phyloP scores from a whole-genome alignment of 2,888 invertebrate species.

The Drosophila ustulata region DNA sequence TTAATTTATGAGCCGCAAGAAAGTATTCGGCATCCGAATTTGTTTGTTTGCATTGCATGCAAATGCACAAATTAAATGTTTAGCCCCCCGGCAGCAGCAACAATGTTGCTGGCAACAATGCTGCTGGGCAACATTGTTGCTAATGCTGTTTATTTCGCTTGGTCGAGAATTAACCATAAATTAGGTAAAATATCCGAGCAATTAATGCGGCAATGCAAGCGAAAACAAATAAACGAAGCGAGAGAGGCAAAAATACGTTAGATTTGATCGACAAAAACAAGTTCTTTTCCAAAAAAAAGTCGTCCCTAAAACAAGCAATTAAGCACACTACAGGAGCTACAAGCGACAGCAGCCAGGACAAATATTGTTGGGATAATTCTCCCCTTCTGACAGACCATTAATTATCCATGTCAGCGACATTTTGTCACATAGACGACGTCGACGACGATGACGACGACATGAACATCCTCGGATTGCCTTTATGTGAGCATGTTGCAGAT shows the following conservation, averaged over 20 bases:
- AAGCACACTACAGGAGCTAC: slow-evolving; percentile 25
- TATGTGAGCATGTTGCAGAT: slow-evolving; percentile 68
- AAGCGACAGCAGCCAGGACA: neutral
- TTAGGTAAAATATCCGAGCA: slow-evolving; percentile 41
- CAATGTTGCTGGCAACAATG: slow-evolving; percentile 25
- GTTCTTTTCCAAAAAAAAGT: neutral
- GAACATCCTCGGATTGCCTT: slow-evolving; percentile 63
- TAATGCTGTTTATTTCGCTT: neutral
- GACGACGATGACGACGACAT: slow-evolving; percentile 42
- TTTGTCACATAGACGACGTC: slow-evolving; percentile 65
- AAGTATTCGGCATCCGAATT: slow-evolving; percentile 25
- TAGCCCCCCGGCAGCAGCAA: neutral
- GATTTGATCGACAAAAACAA: slow-evolving; percentile 4
- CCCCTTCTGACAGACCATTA: slow-evolving; percentile 63
- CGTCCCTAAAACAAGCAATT: slow-evolving; percentile 56
- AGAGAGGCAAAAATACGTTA: neutral
- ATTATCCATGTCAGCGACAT: slow-evolving; percentile 80
- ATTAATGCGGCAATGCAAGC: slow-evolving; percentile 39
- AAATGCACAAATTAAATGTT: slow-evolving; percentile 45
- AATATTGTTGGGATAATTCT: slow-evolving; percentile 7
- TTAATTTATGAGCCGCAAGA: slow-evolving; percentile 53
- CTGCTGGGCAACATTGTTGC: slow-evolving; percentile 30
- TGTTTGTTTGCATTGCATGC: slow-evolving; percentile 43
- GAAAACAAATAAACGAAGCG: slow-evolving; percentile 23
- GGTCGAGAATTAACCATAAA: slow-evolving; percentile 33